Evolutionary conservation across 2,113 vertebrate genomes (phyloP), one percentile per base, ranked within the genome.

Genomic region (Archocentrus centrarchus): DNA sequence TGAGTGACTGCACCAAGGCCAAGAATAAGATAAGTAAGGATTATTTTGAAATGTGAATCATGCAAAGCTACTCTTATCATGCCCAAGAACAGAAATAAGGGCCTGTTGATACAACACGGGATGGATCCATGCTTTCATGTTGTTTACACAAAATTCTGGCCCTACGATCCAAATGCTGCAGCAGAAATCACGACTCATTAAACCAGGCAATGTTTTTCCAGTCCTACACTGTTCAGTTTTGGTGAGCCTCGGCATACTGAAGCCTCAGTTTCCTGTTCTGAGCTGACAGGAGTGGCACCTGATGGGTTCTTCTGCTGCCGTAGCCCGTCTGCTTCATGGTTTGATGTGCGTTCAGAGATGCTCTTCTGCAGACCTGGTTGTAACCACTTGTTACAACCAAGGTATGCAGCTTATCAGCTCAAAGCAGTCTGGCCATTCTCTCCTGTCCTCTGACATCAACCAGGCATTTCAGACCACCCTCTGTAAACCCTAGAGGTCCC

Each of bases 1-100:
- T 73, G 24, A 53, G 44, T 17, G 9, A 53, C 50, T 73, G 66
- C 44, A 32, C 66, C 44, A 32, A 73, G 66, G 20, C 66, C 20
- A 2, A 73, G 66, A 73, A 73, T 73, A 73, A 32, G 47, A 73
- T 47, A 73, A 73, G 53, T 7, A 73, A 53, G 47, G 66, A 73
- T 73, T 73, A 73, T 53, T 73, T 53, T 73, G 66, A 73, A 73
- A 10, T 73, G 24, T 57, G 53, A 57, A 20, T 55, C 7, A 4
- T 53, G 44, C 24, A 70, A 53, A 53, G 44, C 44, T 11, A 20
- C 66, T 70, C 17, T 11, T 13, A 10, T 70, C 44, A 70, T 32
- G 11, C 32, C 24, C 44, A 70, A 7, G 24, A 32, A 70, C 10
- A 70, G 44, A 70, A 68, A 53, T 20, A 50, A 53, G 44, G 50